Base-by-base conservation (phyloP, 2,113 vertebrate species). In the Electrona antarctica region DNA sequence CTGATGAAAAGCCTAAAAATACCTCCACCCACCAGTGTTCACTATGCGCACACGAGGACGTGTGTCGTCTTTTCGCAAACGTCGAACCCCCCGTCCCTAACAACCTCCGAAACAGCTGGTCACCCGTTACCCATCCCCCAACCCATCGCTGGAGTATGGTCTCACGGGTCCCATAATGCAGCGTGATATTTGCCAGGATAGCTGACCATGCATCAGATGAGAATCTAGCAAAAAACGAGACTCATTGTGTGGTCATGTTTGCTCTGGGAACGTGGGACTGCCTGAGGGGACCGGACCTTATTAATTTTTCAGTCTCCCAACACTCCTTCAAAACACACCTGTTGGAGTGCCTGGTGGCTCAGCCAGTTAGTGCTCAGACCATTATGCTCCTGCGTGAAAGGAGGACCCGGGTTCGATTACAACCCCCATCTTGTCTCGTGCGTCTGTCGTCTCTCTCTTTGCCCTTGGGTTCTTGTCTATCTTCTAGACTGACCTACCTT, bases 1-100 rank as follows among this genome's bases (percentile, higher is more conserved):
- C 62, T 73, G 58, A 41, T 41, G 33, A 41, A 83, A 76, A 47
- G 61, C 62, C 81, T 81, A 74, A 77, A 85, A 83, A 86, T 85
- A 81, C 68, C 74, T 21, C 28, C 69, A 70, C 69, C 69, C 59
- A 73, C 64, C 69, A 41, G 33, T 57, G 9, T 29, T 60, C 67
- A 72, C 74, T 49, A 65, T 45, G 60, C 48, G 9, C 55, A 33
- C 33, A 50, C 54, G 67, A 62, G 62, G 64, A 67, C 58, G 61
- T 49, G 29, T 46, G 63, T 56, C 15, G 60, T 69, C 59, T 55
- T 21, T 21, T 21, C 21, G 21, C 21, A 21, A 21, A 21, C 21
- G 21, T 21, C 21, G 21, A 21, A 21, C 21, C 57, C 64, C 5
- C 33, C 33, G 3, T 41, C 33, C 60, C 21, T 21, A 21, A 54